Evolutionary conservation across 2,888 invertebrate genomes (phyloP).

Genomic region (Drosophila yooni): DNA sequence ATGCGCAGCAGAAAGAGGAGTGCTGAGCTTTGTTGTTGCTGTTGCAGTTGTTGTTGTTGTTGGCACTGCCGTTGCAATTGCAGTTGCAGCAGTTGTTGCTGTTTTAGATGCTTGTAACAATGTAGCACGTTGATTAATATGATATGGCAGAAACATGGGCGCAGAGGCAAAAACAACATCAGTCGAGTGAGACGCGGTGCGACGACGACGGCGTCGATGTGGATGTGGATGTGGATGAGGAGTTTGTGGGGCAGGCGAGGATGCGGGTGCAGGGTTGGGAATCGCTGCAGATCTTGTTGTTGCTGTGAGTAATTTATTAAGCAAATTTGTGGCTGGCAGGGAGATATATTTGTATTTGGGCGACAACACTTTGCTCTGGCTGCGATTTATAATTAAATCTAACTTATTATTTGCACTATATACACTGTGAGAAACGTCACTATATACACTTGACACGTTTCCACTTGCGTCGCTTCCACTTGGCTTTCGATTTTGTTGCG

Average conservation of each 20-base stretch:
- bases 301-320: slow-evolving; percentile 74
- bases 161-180: slow-evolving; percentile 49
- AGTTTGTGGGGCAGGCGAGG: slow-evolving; percentile 7
- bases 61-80: slow-evolving; percentile 37
- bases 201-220: slow-evolving; percentile 25
- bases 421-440: slow-evolving; percentile 67
- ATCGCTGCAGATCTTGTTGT: slow-evolving; percentile 15
- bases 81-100: slow-evolving; percentile 44
- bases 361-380: slow-evolving; percentile 50
- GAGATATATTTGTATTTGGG: slow-evolving; percentile 40
- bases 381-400: slow-evolving; percentile 70
- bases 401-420: slow-evolving; percentile 76
- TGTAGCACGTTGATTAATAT: slow-evolving; percentile 81
- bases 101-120: slow-evolving; percentile 73
- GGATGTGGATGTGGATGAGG: slow-evolving; percentile 3
- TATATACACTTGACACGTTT: slow-evolving; percentile 54
- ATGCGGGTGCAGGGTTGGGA: slow-evolving; percentile 39
- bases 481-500: slow-evolving; percentile 54
- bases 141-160: slow-evolving; percentile 77
- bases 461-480: slow-evolving; percentile 75
- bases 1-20: slow-evolving; percentile 56
- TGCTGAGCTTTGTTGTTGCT: slow-evolving; percentile 34
- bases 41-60: slow-evolving; percentile 16
- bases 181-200: slow-evolving; percentile 70
- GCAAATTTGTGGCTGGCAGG: slow-evolving; percentile 70